Evolutionary conservation across 1,140 invertebrate genomes (phyloP).

Genomic region (Pachypeltis micranthus): DNA sequence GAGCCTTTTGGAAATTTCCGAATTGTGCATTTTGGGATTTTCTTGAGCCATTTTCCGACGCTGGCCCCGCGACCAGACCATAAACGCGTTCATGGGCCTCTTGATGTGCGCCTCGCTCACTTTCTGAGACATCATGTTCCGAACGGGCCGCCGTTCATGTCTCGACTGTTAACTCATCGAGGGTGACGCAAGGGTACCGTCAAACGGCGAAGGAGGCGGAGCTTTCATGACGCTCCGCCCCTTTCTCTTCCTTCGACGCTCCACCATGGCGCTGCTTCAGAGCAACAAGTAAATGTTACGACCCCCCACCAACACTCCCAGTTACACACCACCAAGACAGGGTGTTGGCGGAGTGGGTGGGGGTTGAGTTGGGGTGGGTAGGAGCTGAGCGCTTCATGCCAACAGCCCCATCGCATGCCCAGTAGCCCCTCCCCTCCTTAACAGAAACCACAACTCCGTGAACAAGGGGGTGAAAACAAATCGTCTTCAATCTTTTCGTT

Average conservation of each 20-base stretch:
- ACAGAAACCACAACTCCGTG: constrained; percentile 11
- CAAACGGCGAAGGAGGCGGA: neutral
- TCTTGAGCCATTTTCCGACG: constrained; percentile 92
- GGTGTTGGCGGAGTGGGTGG: too few relatives aligned
- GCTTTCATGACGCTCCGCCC: constrained; percentile 21
- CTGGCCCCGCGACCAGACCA: constrained; percentile 85
- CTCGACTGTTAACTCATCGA: constrained; percentile 3
- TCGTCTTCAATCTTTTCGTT: constrained; percentile 2
- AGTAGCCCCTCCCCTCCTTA: constrained; percentile 3
- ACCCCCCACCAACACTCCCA: too few relatives aligned
- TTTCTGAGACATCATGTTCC: constrained; percentile 12
- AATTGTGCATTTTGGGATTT: constrained; percentile 97
- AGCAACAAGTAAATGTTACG: constrained; percentile 9
- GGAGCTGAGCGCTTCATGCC: too few relatives aligned
- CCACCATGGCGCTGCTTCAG: neutral
- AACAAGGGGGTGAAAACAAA: neutral
- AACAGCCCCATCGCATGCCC: neutral
- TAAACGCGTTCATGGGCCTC: constrained; percentile 85
- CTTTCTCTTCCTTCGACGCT: constrained; percentile 18
- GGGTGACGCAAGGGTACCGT: neutral
- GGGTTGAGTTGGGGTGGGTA: too few relatives aligned
- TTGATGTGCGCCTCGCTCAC: constrained; percentile 53
- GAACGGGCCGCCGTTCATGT: constrained; percentile 1
- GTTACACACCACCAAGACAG: too few relatives aligned
- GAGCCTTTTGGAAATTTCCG: constrained; percentile 81